A percentile compares a stretch with the other conserved stretches of the same genome.
These are phyloP conservation scores for Helicoverpa assulta DNA, from an alignment of 2,888 invertebrate species.

Conservation along the genomic window DNA sequence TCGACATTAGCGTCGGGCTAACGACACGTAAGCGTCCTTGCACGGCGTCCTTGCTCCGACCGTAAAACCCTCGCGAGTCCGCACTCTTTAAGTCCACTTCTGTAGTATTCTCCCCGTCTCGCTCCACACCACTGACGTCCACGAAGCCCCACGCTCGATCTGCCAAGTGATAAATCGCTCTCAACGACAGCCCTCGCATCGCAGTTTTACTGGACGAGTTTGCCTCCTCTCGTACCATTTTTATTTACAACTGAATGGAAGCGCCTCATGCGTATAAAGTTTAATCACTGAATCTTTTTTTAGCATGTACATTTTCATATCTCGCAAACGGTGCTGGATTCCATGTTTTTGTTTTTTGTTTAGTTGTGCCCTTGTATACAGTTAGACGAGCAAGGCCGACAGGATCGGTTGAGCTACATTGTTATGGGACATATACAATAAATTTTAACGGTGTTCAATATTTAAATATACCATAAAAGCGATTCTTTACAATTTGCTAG, in stretches of 20 bases:
- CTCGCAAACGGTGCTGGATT: conserved; percentile 60
- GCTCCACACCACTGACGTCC: conserved; percentile 66
- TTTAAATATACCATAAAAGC: conserved; percentile 78
- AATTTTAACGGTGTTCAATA: conserved; percentile 78
- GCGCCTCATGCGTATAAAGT: conserved; percentile 75
- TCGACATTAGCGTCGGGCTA: conserved; percentile 65
- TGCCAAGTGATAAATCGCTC: conserved; percentile 83
- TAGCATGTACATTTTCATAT: conserved; percentile 70
- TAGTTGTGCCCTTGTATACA: conserved; percentile 60
- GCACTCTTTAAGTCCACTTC: conserved; percentile 70
- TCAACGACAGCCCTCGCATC: conserved; percentile 79
- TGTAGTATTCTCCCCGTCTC: conserved; percentile 65
- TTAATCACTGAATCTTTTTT: conserved; percentile 79
- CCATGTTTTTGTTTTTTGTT: conserved; percentile 61
- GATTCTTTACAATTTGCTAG: conserved; percentile 80
- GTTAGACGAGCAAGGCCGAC: conserved; percentile 75
- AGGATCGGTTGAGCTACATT: conserved; percentile 80
- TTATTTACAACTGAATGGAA: conserved; percentile 82
- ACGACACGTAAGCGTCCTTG: conserved; percentile 84
- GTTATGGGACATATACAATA: conserved; percentile 75
- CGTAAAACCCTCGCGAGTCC: conserved; percentile 69
- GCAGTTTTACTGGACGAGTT: conserved; percentile 77
- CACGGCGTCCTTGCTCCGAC: conserved; percentile 83
- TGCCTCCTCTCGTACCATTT: conserved; percentile 77
- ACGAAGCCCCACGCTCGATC: conserved; percentile 76